Conservation (phyloP, 2,113 vertebrate genomes). For the Plecotus auritus region DNA sequence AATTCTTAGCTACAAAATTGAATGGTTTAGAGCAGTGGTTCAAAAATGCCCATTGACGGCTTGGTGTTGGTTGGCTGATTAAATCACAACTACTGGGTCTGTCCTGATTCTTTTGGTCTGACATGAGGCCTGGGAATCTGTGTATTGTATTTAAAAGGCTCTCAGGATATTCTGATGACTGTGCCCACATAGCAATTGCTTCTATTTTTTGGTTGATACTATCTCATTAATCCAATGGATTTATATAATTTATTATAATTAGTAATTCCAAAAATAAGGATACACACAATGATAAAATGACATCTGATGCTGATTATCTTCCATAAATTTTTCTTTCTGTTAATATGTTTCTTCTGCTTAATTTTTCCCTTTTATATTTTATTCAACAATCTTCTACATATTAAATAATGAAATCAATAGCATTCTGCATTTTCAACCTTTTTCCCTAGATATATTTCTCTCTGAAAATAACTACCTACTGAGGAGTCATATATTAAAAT, state of each 20-base stretch:
- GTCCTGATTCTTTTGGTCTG: neutral
- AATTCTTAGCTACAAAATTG: neutral
- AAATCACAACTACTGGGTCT: neutral
- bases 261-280: neutral
- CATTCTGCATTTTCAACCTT: neutral
- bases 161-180: neutral
- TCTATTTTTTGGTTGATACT: neutral
- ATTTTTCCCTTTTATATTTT: neutral
- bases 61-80: neutral
- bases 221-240: neutral
- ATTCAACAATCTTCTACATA: neutral
- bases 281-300: neutral
- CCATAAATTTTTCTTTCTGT: neutral
- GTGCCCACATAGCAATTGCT: neutral
- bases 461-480: neutral
- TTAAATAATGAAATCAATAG: neutral
- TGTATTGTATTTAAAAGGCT: neutral
- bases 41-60: neutral
- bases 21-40: neutral
- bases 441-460: neutral
- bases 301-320: neutral
- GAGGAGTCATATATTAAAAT: neutral
- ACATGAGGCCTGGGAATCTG: neutral
- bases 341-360: neutral
- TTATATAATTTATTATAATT: neutral